Evolutionary conservation across 2,888 invertebrate species (phyloP), one percentile per base, ranked within the genome.

Genomic region (Philereme transversata): DNA sequence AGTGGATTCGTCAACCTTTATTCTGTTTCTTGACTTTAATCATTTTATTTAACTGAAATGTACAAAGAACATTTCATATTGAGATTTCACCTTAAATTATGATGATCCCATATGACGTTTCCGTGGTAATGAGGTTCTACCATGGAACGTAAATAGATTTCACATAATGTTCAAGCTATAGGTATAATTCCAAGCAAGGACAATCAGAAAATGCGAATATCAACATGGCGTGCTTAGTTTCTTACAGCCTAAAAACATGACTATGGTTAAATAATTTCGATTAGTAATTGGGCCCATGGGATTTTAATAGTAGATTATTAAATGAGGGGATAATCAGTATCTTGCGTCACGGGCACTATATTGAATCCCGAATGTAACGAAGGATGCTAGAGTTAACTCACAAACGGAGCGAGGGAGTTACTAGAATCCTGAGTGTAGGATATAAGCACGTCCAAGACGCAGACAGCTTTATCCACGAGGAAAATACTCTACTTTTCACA

Each of bases 131-230:
- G 56, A 61, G 52, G 49, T 61, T 57, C 9, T 49, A 61, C 52
- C 61, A 57, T 57, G 57, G 9, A 56, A 60, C 51, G 43, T 51
- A 60, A 60, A 56, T 60, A 55, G 48, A 56, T 55, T 60, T 56
- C 34, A 51, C 38, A 60, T 56, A 57, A 51, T 46, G 47, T 57
- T 46, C 10, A 51, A 47, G 57, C 46, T 51, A 44, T 58, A 33
- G 4, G 41, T 43, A 43, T 58, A 52, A 52, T 57, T 44, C 41
- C 48, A 52, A 43, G 47, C 52, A 48, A 52, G 48, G 47, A 58
- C 52, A 48, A 52, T 58, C 47, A 52, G 45, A 50, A 49, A 46
- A 40, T 46, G n/a, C 43, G 51, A 51, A 45, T 41, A 36, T 6
- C 36, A 22, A 47, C 40, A 47, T 38, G 11, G 38, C 53, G 46